Percentiles rank a stretch among this genome's conserved stretches.
Evolutionary conservation across 2,888 invertebrate species (phyloP).

Genomic region (Chrysolina oricalcia): DNA sequence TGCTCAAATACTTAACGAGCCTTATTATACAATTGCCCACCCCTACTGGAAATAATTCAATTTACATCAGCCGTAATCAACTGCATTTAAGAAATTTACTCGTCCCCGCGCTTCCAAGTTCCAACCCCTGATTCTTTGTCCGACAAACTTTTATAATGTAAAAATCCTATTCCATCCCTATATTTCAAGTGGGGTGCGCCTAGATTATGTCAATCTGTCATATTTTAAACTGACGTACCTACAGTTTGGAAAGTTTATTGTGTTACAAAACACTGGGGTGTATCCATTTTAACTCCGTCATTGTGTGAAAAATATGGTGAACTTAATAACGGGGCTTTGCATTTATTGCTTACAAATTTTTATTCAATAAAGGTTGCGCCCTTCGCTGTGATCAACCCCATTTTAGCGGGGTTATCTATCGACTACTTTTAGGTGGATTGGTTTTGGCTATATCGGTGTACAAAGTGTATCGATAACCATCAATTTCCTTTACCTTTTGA

Average conservation of each 20-base stretch:
- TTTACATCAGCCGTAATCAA: constrained; percentile 48
- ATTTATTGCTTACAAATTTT: constrained; percentile 54
- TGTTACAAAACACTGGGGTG: constrained; percentile 59
- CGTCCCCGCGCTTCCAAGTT: constrained; percentile 21
- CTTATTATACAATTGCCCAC: constrained; percentile 36
- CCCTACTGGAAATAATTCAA: constrained; percentile 42
- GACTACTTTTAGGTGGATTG: constrained; percentile 16
- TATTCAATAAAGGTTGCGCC: constrained; percentile 47
- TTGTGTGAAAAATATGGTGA: constrained; percentile 54
- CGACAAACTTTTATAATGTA: constrained; percentile 53
- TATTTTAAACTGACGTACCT: constrained; percentile 58
- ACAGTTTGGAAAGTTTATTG: constrained; percentile 62
- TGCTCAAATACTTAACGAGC: not conserved
- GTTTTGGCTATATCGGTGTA: constrained; percentile 15
- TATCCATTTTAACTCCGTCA: constrained; percentile 50
- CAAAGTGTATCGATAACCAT: constrained; percentile 18
- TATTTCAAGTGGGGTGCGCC: constrained; percentile 52
- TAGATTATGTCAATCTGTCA: constrained; percentile 61
- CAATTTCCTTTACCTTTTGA: not conserved
- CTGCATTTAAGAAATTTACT: constrained; percentile 42
- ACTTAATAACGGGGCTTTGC: constrained; percentile 54
- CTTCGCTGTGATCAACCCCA: constrained; percentile 30
- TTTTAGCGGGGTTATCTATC: constrained; percentile 21
- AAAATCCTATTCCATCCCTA: constrained; percentile 51
- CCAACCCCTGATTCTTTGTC: constrained; percentile 37